Evolutionary conservation across 2,888 invertebrate genomes (phyloP), one percentile per base, ranked within the genome.

Genomic region (Xylota sylvarum): DNA sequence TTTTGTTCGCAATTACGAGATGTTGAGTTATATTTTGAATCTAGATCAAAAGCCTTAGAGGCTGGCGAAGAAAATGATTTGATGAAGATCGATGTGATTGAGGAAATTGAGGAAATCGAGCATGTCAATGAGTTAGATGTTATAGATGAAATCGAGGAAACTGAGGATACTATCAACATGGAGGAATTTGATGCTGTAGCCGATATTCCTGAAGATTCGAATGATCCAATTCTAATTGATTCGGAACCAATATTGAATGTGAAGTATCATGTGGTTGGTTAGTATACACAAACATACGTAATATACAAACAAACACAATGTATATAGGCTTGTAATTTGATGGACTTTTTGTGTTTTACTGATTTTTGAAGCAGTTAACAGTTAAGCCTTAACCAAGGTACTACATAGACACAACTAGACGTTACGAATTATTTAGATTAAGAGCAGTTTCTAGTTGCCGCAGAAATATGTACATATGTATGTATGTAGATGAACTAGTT

Each of bases 1-100:
- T 82, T 82, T 23, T 82, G 48, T 9, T 30, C 46, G 0, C 82
- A 77, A 32, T 12, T 77, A 9, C 48, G 82, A 48, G 82, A 82
- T 64, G 76, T 76, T 37, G 76, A 82, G 64, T 30, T 76, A 4
- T 76, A 70, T 56, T 64, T 56, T 43, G 46, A 81, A 9, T 32
- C 4, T 7, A 81, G 67, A 55, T 35, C 5, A 0, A 27, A 37
- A n/a, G n/a, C 12, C 4, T 1, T 14, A 4, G 23, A n/a, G 5
- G 23, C 4, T 30, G 12, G 1, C 10, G 17, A 35, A 3, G 19
- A 50, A 0, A 19, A 48, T 10, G 56, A 64, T 17, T 10, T 52
- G 48, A 60, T 1, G 50, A 27, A 23, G 40, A n/a, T 40, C 5
- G 32, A 43, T 0, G 10, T 5, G 0, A 4, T 37, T 1, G 46